Percentiles rank a stretch among this genome's conserved stretches.
Evolutionary conservation across 2,888 invertebrate species (phyloP).

Genomic region (Pherbina coryleti): DNA sequence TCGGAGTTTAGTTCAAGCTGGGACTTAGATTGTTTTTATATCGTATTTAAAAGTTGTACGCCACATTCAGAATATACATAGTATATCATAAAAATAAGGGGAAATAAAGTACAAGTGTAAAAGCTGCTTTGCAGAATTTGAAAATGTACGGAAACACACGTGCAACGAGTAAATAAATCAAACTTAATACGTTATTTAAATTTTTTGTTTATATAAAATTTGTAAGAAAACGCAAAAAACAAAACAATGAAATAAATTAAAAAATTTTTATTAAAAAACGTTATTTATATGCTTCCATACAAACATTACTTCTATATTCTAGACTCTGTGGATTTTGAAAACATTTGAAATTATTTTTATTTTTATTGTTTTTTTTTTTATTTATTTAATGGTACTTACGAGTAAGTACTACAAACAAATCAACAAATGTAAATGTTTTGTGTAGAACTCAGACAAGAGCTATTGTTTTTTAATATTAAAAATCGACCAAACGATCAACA

Average conservation of each 20-base stretch:
- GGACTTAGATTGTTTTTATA: too few species aligned
- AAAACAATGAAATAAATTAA: not conserved
- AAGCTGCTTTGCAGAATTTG: too few species aligned
- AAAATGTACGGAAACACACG: too few species aligned
- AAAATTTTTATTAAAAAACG: not conserved
- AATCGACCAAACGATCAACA: not conserved
- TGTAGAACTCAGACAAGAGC: not conserved
- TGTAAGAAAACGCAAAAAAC: not conserved
- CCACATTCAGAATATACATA: too few species aligned
- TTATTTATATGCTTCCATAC: not conserved
- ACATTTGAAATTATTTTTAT: not conserved
- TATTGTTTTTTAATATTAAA: not conserved
- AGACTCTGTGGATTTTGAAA: not conserved
- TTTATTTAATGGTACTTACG: not conserved
- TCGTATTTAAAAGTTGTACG: too few species aligned
- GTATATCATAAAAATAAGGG: too few species aligned
- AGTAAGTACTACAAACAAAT: not conserved
- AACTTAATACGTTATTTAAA: not conserved
- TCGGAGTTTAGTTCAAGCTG: too few species aligned
- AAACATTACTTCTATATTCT: not conserved
- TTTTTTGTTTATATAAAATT: not conserved
- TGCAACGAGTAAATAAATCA: not conserved
- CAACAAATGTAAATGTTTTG: not conserved
- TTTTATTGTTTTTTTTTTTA: slow-evolving; percentile 2
- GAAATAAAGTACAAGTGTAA: too few species aligned